Percentiles rank a stretch among this genome's conserved stretches.
These are phyloP conservation scores for Paralichthys olivaceus DNA, from an alignment of 2,113 vertebrate species.

Conservation along the genomic window DNA sequence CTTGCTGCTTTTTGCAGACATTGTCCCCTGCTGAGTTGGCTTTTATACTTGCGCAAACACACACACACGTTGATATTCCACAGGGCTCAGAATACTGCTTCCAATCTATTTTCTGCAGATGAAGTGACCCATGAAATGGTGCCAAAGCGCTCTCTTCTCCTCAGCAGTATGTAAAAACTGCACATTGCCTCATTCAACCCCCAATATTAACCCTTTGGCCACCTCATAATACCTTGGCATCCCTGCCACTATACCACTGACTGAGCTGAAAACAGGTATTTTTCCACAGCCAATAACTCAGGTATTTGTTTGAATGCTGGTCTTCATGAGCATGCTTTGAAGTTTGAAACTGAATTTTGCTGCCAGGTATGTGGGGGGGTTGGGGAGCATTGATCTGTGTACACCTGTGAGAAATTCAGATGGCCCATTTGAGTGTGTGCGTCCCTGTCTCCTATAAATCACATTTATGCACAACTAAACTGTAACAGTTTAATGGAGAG, in stretches of 20 bases:
- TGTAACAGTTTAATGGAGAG: neutral
- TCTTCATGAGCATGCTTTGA: conserved; percentile 36
- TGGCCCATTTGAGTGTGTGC: neutral
- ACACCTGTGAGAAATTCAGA: neutral
- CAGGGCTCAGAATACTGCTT: conserved; percentile 62
- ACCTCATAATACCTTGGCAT: conserved; percentile 55
- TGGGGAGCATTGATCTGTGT: neutral
- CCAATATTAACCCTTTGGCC: conserved; percentile 70
- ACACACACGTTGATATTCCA: conserved; percentile 61
- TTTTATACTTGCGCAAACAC: conserved; percentile 46
- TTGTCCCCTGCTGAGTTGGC: conserved; percentile 53
- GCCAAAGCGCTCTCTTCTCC: conserved; percentile 70
- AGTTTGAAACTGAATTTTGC: conserved; percentile 24
- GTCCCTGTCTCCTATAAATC: neutral
- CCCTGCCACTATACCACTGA: conserved; percentile 32
- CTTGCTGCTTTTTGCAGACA: conserved; percentile 51
- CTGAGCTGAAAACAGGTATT: conserved; percentile 47
- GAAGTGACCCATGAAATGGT: conserved; percentile 83
- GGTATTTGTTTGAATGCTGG: neutral
- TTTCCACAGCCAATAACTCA: conserved; percentile 23
- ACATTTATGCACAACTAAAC: neutral
- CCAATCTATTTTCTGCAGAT: conserved; percentile 80
- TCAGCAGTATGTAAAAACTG: conserved; percentile 76
- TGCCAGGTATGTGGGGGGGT: neutral
- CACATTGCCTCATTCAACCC: conserved; percentile 78